Evolutionary conservation across 1,140 invertebrate species (phyloP).

Genomic region (Camponotus vicinus): DNA sequence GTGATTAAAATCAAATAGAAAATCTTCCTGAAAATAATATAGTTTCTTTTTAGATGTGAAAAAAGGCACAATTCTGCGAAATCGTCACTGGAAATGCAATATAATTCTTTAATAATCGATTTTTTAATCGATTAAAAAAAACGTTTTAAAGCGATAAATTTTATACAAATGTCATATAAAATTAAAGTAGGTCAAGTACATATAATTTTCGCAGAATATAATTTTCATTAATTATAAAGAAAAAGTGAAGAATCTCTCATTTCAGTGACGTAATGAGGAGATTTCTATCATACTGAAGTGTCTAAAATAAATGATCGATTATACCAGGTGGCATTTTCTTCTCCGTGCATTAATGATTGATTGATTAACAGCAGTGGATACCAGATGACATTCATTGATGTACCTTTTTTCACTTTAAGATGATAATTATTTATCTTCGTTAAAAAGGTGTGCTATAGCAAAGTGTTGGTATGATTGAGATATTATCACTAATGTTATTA

Average conservation of each 20-base stretch:
- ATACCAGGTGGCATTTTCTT: neutral
- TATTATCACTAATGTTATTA: slow-evolving; percentile 68
- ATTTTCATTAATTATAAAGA: neutral
- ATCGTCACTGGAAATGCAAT: neutral
- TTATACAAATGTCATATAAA: neutral
- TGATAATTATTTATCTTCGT: slow-evolving; percentile 44
- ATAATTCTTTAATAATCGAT: neutral
- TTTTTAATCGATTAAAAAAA: neutral
- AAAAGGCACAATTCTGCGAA: slow-evolving; percentile 1
- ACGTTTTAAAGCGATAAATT: neutral
- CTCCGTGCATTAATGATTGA: slow-evolving; percentile 5
- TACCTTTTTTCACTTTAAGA: slow-evolving; percentile 22
- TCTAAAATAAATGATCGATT: slow-evolving; percentile 40
- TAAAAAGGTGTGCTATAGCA: slow-evolving; percentile 32
- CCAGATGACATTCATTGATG: slow-evolving; percentile 20
- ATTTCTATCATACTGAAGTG: neutral
- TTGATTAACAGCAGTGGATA: slow-evolving; percentile 1
- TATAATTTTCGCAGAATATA: neutral
- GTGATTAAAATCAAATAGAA: slow-evolving; percentile 5
- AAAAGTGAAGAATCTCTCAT: neutral
- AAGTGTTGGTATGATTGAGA: slow-evolving; percentile 68
- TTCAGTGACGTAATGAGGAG: neutral
- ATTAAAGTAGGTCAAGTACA: neutral
- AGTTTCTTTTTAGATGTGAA: neutral
- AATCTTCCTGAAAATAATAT: neutral